These are phyloP conservation scores for Muscicapa adusta DNA, from an alignment of 2,113 vertebrate genomes.

Conservation along the genomic window DNA sequence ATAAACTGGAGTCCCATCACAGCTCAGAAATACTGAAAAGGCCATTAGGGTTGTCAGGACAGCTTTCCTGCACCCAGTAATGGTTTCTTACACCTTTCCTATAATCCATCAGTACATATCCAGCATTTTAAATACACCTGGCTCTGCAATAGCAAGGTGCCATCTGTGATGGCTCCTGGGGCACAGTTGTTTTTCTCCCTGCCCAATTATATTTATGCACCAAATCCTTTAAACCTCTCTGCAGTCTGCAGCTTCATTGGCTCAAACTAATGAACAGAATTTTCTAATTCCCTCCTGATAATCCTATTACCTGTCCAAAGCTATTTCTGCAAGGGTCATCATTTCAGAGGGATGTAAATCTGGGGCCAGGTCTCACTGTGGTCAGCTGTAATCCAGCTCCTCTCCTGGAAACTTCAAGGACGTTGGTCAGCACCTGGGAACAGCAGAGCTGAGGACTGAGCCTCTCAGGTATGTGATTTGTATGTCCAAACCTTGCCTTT, in stretches of 20 bases:
- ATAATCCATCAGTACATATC: background rate
- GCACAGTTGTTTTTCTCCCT: conserved; percentile 17
- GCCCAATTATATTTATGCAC: conserved; percentile 47
- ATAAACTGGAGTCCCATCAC: background rate
- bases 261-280: conserved; percentile 69
- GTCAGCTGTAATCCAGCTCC: conserved; percentile 48
- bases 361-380: conserved; percentile 71
- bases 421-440: background rate
- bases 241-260: conserved; percentile 44
- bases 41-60: background rate
- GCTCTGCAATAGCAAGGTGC: background rate
- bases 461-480: conserved; percentile 19
- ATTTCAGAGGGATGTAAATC: conserved; percentile 70
- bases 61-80: background rate
- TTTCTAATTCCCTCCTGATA: conserved; percentile 82
- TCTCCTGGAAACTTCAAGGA: conserved; percentile 58
- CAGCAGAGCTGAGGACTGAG: conserved; percentile 14
- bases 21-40: background rate
- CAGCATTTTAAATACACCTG: background rate
- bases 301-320: conserved; percentile 90
- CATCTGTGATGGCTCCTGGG: background rate
- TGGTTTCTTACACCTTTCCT: fast-evolving
- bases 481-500: background rate
- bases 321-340: conserved; percentile 86
- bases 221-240: conserved; percentile 61